Base-by-base conservation (phyloP, 2,797 vertebrate species). In the Typhlichthys eigenmanni region DNA sequence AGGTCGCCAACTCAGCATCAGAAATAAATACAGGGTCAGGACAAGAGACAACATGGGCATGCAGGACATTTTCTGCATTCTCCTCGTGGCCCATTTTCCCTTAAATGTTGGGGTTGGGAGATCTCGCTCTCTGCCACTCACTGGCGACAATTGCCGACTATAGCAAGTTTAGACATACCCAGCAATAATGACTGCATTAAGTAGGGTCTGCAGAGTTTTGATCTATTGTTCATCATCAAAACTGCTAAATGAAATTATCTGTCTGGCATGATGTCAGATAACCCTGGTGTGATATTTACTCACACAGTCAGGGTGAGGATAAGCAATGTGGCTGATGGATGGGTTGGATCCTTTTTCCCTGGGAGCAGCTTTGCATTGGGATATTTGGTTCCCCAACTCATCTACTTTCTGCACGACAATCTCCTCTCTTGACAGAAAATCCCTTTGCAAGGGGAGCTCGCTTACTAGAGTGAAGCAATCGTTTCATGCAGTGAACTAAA, bases 301-400 rank as follows among this genome's bases (percentile, higher is more conserved):
- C n/a, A 5, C 45, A 61, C 60, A 14, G 68, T 54, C 61, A 48
- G 60, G 5, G 46, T 10, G 19, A 24, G 65, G 64, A 78, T 47
- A 58, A 56, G 73, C 24, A 2, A 60, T n/a, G 48, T 43, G 55
- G 66, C 75, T 85, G 82, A 87, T 79, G 73, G 76, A 87, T 80
- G 82, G 76, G 80, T 55, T 48, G 66, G 78, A 77, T 73, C 64
- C 58, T 38, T 32, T 70, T 66, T 79, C 75, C 75, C 76, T 64
- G 66, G 55, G 67, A 83, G 79, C 84, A 84, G 79, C 84, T 85
- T 81, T 73, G 79, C 86, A 77, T 82, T 70, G 62, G 75, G 68
- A 82, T 80, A 82, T 82, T 75, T 80, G 74, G 84, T 76, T 80
- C 70, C 76, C 75, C 71, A 79, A 73, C 80, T 85, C 83, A 79